Conservation (phyloP, 1,140 invertebrate species). For the Pogonognathellus flavescens region DNA sequence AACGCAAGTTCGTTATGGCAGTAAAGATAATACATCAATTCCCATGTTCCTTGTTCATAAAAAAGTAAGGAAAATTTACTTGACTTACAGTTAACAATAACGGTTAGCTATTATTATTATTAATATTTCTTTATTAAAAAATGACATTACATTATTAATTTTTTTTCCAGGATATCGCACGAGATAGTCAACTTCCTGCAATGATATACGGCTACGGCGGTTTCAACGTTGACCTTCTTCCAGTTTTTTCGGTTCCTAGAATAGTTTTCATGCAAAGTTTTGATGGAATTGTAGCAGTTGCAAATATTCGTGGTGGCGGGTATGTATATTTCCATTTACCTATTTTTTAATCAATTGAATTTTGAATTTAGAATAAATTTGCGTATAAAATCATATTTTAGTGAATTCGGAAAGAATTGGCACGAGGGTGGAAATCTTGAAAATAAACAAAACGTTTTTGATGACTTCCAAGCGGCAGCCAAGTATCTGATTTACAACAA, state of each 20-base stretch:
- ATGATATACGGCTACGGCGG: conserved; percentile 98
- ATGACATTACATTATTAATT: too few relatives aligned
- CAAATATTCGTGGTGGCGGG: conserved; percentile 97
- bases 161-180: conserved; percentile 68
- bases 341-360: conserved; percentile 71
- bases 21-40: background rate
- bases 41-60: conserved; percentile 37
- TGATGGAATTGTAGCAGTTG: conserved; percentile 87
- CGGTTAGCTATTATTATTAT: too few relatives aligned
- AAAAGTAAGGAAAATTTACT: too few relatives aligned
- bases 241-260: conserved; percentile 84
- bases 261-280: conserved; percentile 92
- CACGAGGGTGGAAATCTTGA: conserved; percentile 87
- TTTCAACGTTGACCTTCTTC: conserved; percentile 92
- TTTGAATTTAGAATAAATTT: conserved; percentile 74
- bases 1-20: background rate
- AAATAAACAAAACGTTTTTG: conserved; percentile 98
- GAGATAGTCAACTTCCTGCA: conserved; percentile 77
- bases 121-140: too few relatives aligned
- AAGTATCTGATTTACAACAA: conserved; percentile 75
- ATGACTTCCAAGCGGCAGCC: conserved; percentile 86
- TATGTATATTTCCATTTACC: conserved; percentile 70
- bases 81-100: too few relatives aligned
- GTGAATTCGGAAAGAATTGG: conserved; percentile 94
- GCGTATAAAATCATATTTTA: conserved; percentile 71